phyloP scores from a whole-genome alignment of 2,888 invertebrate species.

The Timema podura region DNA sequence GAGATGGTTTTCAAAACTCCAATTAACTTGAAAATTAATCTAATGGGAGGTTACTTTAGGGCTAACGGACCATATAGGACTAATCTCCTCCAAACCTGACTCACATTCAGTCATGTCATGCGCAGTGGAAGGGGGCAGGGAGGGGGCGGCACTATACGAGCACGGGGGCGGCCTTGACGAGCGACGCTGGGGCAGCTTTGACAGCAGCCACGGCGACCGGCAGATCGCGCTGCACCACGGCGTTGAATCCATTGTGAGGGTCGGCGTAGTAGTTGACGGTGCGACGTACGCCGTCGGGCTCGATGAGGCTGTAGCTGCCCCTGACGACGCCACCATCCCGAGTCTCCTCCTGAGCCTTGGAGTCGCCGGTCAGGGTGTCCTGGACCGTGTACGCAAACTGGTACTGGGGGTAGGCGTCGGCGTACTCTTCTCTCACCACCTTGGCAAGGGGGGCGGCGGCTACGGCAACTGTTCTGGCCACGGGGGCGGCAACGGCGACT shows the following conservation, averaged over 20 bases:
- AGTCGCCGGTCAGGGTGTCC: constrained; percentile 39
- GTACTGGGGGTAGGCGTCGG: constrained; percentile 33
- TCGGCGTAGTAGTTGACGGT: constrained; percentile 44
- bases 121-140: background rate
- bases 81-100: too few species aligned
- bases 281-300: constrained; percentile 39
- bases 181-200: constrained; percentile 23
- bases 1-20: too few species aligned
- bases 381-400: constrained; percentile 33
- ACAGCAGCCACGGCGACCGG: constrained; percentile 31
- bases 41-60: too few species aligned
- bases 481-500: constrained; percentile 18
- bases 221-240: constrained; percentile 38
- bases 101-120: background rate
- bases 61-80: too few species aligned
- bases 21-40: too few species aligned
- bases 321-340: constrained; percentile 41
- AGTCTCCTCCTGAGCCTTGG: constrained; percentile 38
- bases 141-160: constrained; percentile 18
- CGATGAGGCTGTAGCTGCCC: constrained; percentile 40
- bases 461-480: constrained; percentile 17
- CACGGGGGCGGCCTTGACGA: constrained; percentile 7
- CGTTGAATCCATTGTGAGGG: constrained; percentile 42
- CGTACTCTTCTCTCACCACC: constrained; percentile 31
- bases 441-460: constrained; percentile 29